Base-by-base conservation (phyloP, 2,797 vertebrate genomes). In the Halcyon chelicuti region DNA sequence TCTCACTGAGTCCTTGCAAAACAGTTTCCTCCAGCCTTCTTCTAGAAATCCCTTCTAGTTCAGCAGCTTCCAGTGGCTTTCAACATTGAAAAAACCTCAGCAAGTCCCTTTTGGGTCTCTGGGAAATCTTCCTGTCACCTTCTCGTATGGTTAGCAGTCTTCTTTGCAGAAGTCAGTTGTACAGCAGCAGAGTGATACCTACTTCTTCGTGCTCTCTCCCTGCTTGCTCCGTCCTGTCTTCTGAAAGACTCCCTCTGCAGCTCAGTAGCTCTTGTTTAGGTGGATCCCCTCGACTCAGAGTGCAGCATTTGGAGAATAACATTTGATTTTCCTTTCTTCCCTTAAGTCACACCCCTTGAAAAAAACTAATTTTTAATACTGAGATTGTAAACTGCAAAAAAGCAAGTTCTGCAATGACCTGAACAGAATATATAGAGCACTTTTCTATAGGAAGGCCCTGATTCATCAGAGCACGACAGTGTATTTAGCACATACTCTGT, bases 201-300 rank as follows among this genome's bases (percentile, higher is more conserved):
- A 0, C 11, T 79, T 35, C 33, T 83, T 63, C 0, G 0, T 70
- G 9, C 13, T 42, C n/a, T 61, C 31, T 28, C 29, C 2, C 7
- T 54, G 6, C 23, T 66, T 42, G 16, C 12, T 46, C 16, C 26
- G 31, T 76, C n/a, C n/a, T n/a, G 8, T 72, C 26, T 67, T 67
- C 65, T n/a, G 44, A 51, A 87, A 44, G 14, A 4, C 31, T 81
- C n/a, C 49, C 71, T 78, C 19, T 63, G n/a, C 67, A 75, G 51
- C 20, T 39, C 42, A 26, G 42, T 55, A 40, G 2, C 12, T 63
- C 22, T 76, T 1, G 0, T 58, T 88, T 62, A 60, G 35, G n/a
- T n/a, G 18, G 25, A 71, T 44, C 39, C 21, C 29, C 39, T 20
- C 62, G 47, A 58, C 26, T 67, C 26, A 28, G 26, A 88, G 26